Evolutionary conservation across 2,888 invertebrate species (phyloP).

Genomic region (Tetramorium bicarinatum): DNA sequence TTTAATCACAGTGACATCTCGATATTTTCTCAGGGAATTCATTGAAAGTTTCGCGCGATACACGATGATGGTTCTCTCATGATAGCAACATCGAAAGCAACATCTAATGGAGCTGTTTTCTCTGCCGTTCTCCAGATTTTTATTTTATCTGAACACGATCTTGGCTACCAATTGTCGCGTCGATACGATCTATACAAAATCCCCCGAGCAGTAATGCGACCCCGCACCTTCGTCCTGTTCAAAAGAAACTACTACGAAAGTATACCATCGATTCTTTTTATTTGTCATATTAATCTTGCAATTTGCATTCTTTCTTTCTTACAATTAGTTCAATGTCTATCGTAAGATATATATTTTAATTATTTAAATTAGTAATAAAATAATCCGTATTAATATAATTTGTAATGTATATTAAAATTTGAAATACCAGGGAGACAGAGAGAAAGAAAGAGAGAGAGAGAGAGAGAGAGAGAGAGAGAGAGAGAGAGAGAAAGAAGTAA

Average conservation of each 20-base stretch:
- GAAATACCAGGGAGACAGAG: background rate
- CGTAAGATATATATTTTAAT: background rate
- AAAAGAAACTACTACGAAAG: conserved; percentile 16
- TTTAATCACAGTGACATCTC: background rate
- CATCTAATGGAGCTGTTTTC: conserved; percentile 77
- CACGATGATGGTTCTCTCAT: conserved; percentile 35
- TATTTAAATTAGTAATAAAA: conserved; percentile 2
- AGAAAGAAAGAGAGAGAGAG: no score
- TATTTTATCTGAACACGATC: conserved; percentile 79
- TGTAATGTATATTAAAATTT: conserved; percentile 15
- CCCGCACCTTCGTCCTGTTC: background rate
- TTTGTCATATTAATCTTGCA: conserved; percentile 2
- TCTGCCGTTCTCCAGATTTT: conserved; percentile 67
- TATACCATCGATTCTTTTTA: conserved; percentile 14
- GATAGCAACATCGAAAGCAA: conserved; percentile 53
- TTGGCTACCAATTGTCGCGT: conserved; percentile 77
- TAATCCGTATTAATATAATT: background rate
- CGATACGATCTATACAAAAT: conserved; percentile 62
- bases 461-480: background rate
- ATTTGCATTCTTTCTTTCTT: background rate
- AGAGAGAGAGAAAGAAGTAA: no score
- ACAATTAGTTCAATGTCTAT: background rate
- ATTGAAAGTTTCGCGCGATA: background rate
- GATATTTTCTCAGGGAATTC: background rate
- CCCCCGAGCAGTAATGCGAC: background rate